Conservation (phyloP, 1,140 invertebrate genomes). For the Lepidurus packardi region DNA sequence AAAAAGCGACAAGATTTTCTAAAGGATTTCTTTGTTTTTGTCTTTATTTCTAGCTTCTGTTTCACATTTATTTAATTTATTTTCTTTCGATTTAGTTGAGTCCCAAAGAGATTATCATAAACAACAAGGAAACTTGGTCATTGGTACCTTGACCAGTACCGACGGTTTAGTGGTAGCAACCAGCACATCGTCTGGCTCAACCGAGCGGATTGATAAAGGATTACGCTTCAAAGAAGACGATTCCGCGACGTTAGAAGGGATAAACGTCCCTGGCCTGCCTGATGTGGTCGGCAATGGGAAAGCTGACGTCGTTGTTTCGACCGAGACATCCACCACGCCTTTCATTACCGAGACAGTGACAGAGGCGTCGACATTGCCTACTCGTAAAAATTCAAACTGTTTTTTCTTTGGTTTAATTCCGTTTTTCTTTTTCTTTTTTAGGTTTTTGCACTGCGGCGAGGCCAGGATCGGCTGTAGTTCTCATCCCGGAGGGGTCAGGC, state of each 20-base stretch:
- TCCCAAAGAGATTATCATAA: conserved; percentile 81
- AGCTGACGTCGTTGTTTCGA: neutral
- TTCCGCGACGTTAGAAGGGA: neutral
- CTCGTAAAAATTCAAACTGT: conserved; percentile 10
- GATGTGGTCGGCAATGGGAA: neutral
- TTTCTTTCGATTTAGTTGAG: conserved; percentile 59
- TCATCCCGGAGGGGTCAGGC: conserved; percentile 64
- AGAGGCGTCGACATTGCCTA: neutral
- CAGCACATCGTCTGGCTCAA: neutral
- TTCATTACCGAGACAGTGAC: neutral
- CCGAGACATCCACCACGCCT: neutral
- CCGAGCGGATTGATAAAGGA: no score
- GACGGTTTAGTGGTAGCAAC: neutral
- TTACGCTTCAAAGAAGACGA: neutral
- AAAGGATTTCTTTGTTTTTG: neutral
- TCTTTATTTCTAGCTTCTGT: neutral
- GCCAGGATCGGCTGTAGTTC: conserved; percentile 63
- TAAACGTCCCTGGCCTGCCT: neutral
- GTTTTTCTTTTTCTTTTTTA: conserved; percentile 44
- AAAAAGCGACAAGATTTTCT: neutral
- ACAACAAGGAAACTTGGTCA: conserved; percentile 51
- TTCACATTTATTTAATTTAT: conserved; percentile 10
- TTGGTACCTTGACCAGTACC: conserved; percentile 36
- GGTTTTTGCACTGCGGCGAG: conserved; percentile 74
- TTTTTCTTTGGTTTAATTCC: neutral